phyloP scores from a whole-genome alignment of 2,888 invertebrate species.

The Chaetoderma sp. region DNA sequence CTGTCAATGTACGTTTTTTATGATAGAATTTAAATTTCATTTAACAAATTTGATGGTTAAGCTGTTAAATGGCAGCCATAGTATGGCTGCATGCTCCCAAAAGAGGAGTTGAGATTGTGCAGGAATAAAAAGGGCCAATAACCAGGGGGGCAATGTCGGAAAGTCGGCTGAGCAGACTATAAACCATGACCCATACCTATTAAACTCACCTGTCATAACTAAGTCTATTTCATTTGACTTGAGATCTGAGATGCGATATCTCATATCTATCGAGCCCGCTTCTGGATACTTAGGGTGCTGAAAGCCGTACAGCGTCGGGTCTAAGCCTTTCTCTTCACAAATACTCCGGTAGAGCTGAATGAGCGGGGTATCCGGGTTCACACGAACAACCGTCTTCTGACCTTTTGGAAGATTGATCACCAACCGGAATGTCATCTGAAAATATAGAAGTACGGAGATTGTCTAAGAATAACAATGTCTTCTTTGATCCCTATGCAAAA shows the following conservation, averaged over 20 bases:
- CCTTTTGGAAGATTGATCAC: slow-evolving; percentile 82
- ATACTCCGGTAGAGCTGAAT: slow-evolving; percentile 80
- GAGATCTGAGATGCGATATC: slow-evolving; percentile 44
- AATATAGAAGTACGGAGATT: slow-evolving; percentile 22
- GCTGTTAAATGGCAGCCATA: too few species aligned
- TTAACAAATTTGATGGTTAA: too few species aligned
- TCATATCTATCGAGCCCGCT: slow-evolving; percentile 39
- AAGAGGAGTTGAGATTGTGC: too few species aligned
- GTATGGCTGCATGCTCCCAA: too few species aligned
- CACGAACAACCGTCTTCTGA: slow-evolving; percentile 82
- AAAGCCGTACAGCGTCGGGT: slow-evolving; percentile 78
- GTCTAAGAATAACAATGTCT: too few species aligned
- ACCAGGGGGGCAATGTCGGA: too few species aligned
- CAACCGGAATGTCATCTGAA: slow-evolving; percentile 68
- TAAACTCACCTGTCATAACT: too few species aligned
- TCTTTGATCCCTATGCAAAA: background rate
- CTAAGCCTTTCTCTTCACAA: slow-evolving; percentile 82
- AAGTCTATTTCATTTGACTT: slow-evolving; percentile 51
- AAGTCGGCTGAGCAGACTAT: too few species aligned
- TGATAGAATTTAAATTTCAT: too few species aligned
- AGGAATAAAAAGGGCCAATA: too few species aligned
- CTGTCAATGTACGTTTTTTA: too few species aligned
- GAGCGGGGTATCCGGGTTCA: slow-evolving; percentile 79
- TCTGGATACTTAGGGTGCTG: slow-evolving; percentile 80
- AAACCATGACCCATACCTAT: too few species aligned